Percentiles rank a stretch among this genome's conserved stretches.
These are phyloP conservation scores for Bubalus kerabau DNA, from an alignment of 2,113 vertebrate genomes.

Conservation along the genomic window DNA sequence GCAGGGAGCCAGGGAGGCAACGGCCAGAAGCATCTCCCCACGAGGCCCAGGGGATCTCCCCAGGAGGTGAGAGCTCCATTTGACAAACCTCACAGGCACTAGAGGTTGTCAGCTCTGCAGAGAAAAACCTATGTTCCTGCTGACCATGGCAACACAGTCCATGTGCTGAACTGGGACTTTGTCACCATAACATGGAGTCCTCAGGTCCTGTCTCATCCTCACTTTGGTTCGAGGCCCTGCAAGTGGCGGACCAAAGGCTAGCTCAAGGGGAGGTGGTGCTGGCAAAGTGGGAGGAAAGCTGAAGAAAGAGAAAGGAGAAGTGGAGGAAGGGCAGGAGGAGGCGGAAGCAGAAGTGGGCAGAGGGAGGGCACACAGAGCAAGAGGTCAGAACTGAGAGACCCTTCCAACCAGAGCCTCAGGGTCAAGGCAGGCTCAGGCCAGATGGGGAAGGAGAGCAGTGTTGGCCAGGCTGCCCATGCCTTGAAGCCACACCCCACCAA, in stretches of 20 bases:
- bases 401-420: neutral
- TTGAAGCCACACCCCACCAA: neutral
- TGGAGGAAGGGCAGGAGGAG: neutral
- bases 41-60: neutral
- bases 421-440: neutral
- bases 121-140: neutral
- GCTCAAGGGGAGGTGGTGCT: neutral
- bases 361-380: neutral
- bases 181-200: neutral
- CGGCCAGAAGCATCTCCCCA: neutral
- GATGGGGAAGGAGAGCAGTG: neutral
- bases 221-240: neutral
- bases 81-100: neutral
- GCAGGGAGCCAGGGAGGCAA: neutral
- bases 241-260: neutral
- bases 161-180: neutral
- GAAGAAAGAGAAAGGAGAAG: neutral
- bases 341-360: neutral
- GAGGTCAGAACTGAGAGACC: neutral
- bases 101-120: neutral
- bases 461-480: neutral
- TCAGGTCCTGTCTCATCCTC: neutral
- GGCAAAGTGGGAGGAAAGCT: neutral
- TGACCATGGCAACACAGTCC: neutral
- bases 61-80: neutral